phyloP scores from a whole-genome alignment of 2,888 invertebrate species.

The Nasonia oneida region DNA sequence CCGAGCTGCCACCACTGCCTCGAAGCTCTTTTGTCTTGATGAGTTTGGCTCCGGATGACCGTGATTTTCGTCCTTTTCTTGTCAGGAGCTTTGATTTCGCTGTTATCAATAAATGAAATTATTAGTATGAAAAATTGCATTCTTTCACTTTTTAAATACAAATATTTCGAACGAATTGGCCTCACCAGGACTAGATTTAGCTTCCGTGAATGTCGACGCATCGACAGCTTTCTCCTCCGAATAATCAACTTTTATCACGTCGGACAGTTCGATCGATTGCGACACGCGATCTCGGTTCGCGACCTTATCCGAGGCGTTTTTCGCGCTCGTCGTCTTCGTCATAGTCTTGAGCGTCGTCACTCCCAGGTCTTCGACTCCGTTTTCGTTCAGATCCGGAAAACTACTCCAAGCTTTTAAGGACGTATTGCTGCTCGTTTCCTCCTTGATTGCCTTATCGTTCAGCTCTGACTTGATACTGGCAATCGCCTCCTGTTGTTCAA shows the following conservation, averaged over 20 bases:
- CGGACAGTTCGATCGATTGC: constrained; percentile 67
- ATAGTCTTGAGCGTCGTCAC: constrained; percentile 33
- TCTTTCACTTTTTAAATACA: not conserved
- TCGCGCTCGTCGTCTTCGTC: constrained; percentile 33
- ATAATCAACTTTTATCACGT: constrained; percentile 73
- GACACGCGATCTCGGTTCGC: constrained; percentile 47
- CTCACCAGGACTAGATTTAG: constrained; percentile 51
- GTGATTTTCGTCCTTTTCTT: constrained; percentile 33
- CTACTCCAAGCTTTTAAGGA: constrained; percentile 73
- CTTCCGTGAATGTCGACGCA: constrained; percentile 48
- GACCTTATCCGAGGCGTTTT: constrained; percentile 27
- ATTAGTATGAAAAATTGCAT: not conserved
- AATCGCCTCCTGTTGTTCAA: constrained; percentile 2
- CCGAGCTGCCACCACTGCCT: constrained; percentile 68
- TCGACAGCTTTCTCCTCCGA: constrained; percentile 62
- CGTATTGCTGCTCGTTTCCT: constrained; percentile 44
- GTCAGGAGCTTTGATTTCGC: constrained; percentile 36
- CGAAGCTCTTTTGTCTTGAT: constrained; percentile 30
- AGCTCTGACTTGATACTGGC: not conserved
- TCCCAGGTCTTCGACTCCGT: constrained; percentile 56
- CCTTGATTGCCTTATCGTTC: constrained; percentile 19
- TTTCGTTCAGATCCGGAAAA: constrained; percentile 70
- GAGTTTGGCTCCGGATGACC: not conserved
- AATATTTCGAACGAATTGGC: not conserved
- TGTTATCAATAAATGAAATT: not conserved